Evolutionary conservation across 2,888 invertebrate species (phyloP), one percentile per base, ranked within the genome.

Genomic region (Pinctada fucata): DNA sequence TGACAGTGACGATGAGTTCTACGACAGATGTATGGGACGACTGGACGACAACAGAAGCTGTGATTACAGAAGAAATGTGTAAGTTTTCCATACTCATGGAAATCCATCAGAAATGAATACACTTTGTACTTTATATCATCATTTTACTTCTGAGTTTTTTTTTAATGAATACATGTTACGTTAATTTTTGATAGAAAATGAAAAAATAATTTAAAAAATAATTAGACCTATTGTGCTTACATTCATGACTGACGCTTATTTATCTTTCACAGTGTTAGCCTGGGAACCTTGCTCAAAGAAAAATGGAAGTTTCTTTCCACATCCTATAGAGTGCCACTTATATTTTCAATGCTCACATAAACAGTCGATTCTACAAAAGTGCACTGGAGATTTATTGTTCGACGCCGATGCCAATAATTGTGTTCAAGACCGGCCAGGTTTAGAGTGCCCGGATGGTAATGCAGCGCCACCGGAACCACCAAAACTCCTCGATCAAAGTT

Each of bases 291-390:
- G 86, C 72, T 73, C 76, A 45, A 76, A 81, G 66, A 82, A 82
- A 58, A 79, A 83, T 13, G 85, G 85, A 0, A 76, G 69, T 10
- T 86, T 86, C 73, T 86, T 85, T 68, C 86, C 86, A 2, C 86
- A 88, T 79, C 89, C 90, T 0, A 79, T 77, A 4, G 79, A 82
- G 51, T 90, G 90, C 80, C 78, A 83, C 77, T 78, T 84, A 73
- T 90, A 86, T 79, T 85, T 88, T 73, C 88, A 88, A 72, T 90
- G 90, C 76, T 82, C 85, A 10, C 83, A 88, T 79, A 84, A 84
- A 48, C 78, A 80, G 5, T 83, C 86, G 6, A 83, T 86, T 50
- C 76, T 81, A 49, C 82, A 84, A 16, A 79, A 75, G 4, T 89
- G 89, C 75, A 77, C 84, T 1, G 79, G 76, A 0, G 80, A 79